These are phyloP conservation scores for Myotis planiceps DNA, from an alignment of 2,797 vertebrate genomes.

Conservation along the genomic window DNA sequence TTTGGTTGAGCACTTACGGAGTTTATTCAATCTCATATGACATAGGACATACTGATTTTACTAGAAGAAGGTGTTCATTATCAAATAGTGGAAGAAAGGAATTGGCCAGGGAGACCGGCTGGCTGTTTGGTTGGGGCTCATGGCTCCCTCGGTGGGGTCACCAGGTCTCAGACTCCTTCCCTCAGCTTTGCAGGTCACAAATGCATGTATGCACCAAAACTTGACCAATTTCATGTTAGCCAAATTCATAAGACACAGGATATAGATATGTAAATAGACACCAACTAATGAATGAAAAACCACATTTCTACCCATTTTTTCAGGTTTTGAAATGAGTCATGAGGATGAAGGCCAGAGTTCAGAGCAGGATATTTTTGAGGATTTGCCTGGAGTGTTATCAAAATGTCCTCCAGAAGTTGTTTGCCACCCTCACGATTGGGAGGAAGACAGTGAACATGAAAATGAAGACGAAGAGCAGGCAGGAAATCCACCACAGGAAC, in stretches of 20 bases:
- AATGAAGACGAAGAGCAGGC: neutral
- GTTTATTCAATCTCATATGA: neutral
- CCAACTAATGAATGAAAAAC: neutral
- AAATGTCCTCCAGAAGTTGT: neutral
- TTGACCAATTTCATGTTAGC: neutral
- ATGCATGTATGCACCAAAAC: neutral
- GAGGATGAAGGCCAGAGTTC: conserved; percentile 61
- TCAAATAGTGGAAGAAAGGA: neutral
- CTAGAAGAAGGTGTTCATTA: neutral
- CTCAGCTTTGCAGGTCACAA: neutral
- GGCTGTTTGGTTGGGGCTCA: neutral
- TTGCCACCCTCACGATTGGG: neutral
- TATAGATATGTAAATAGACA: neutral
- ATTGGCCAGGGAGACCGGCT: neutral
- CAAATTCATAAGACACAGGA: neutral
- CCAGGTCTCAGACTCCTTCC: neutral
- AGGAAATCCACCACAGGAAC: neutral
- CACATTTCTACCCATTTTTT: conserved; percentile 22
- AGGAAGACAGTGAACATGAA: conserved; percentile 61
- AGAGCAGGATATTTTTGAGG: conserved; percentile 65
- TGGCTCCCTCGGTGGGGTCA: neutral
- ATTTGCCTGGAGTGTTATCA: conserved; percentile 50
- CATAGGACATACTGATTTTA: neutral
- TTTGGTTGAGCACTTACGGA: neutral
- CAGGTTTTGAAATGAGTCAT: conserved; percentile 68